phyloP scores from a whole-genome alignment of 1,140 invertebrate genomes.

The Eumeta japonica region DNA sequence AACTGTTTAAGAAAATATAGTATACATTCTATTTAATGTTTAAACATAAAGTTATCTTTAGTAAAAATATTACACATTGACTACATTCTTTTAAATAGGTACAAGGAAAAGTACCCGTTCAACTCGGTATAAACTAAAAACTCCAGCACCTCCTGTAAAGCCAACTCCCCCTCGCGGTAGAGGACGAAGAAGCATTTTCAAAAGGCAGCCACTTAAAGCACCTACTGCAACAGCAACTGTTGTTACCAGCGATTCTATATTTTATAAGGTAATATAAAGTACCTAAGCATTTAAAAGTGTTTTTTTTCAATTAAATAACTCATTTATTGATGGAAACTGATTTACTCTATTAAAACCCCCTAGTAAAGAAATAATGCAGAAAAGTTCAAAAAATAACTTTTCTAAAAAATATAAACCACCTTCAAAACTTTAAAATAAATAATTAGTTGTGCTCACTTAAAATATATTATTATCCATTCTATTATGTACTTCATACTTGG shows the following conservation, averaged over 20 bases:
- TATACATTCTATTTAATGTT: too few species aligned
- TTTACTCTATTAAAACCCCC: background rate
- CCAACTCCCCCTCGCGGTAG: constrained; percentile 64
- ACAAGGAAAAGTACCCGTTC: constrained; percentile 48
- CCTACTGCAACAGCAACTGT: constrained; percentile 77
- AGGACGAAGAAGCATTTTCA: constrained; percentile 76
- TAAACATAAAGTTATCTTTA: too few species aligned
- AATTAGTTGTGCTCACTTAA: too few species aligned
- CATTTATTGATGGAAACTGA: too few species aligned
- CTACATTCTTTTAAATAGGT: too few species aligned
- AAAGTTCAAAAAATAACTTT: background rate
- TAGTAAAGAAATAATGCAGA: background rate
- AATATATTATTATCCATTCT: too few species aligned
- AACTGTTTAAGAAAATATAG: too few species aligned
- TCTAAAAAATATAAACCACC: too few species aligned
- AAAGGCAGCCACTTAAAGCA: constrained; percentile 78
- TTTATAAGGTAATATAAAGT: constrained; percentile 77
- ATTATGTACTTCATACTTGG: too few species aligned
- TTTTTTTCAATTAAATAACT: background rate
- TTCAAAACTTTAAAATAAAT: too few species aligned
- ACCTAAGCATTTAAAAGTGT: background rate
- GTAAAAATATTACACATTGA: too few species aligned
- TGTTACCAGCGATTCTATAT: constrained; percentile 77
- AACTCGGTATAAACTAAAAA: constrained; percentile 46
- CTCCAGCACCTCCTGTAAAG: constrained; percentile 22